Base-by-base conservation (phyloP, 2,797 vertebrate genomes). In the Myotis myotis region DNA sequence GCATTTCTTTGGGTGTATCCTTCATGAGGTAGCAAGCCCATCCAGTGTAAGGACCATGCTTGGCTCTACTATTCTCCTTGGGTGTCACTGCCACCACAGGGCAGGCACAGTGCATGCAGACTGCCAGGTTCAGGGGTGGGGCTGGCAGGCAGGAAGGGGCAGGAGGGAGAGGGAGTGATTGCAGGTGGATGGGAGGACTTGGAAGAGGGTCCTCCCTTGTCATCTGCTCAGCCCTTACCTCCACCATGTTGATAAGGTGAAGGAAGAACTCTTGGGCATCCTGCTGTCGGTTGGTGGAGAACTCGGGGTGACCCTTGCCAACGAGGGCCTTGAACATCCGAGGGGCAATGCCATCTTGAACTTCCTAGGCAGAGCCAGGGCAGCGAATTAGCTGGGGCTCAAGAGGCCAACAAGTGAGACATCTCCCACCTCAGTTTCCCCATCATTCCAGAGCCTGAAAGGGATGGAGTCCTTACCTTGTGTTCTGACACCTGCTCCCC, bases 211-310 rank as follows among this genome's bases (percentile, higher is more conserved):
- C 51, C 51, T 64, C n/a, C 53, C 41, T 25, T 49, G 84, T 38
- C 23, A 5, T 20, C 38, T 41, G 81, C 47, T 71, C 70, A 74
- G 15, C 3, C 72, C 95, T 98, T 98, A 99, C 99, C 99, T 99
- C 99, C 95, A 99, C 99, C 99, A 99, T 99, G 98, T 99, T 99
- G 97, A 99, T 99, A 97, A 99, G 99, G 98, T 99, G 99, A 98
- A 99, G 98, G 98, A 99, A 99, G 98, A 99, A 99, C 98, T 99
- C 99, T 97, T 99, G 99, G 91, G 99, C 99, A 36, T 99, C 99
- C 97, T 99, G 99, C 95, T 99, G 99, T 84, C 99, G 98, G 98
- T 99, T 99, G 93, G 99, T 99, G 96, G 99, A 99, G 98, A 99
- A 99, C 96, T 99, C 99, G 0, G 99, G 99, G 96, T 99, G 99